These are phyloP conservation scores for Hylomyscus alleni DNA, from an alignment of 2,797 vertebrate genomes.

Conservation along the genomic window DNA sequence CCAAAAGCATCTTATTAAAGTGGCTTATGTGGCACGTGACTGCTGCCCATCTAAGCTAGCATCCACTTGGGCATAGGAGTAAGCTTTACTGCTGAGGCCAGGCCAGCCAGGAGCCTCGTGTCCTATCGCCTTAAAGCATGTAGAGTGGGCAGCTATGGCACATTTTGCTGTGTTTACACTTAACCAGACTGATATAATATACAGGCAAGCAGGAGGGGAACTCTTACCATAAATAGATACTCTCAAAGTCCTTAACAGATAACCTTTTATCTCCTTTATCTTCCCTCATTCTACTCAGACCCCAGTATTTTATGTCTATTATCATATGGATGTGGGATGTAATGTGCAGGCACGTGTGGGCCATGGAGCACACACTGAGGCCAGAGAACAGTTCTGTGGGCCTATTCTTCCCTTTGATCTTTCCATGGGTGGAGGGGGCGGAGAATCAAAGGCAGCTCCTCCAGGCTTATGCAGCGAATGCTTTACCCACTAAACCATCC, in stretches of 20 bases:
- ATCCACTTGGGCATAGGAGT: background rate
- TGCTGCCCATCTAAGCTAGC: background rate
- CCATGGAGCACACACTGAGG: background rate
- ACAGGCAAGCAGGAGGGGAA: slow-evolving; percentile 5
- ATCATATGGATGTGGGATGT: background rate
- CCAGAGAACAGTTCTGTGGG: background rate
- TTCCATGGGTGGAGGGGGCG: background rate
- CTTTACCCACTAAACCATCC: background rate
- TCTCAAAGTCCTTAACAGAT: slow-evolving; percentile 45
- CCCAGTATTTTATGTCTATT: background rate
- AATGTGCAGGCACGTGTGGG: background rate
- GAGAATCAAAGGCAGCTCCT: background rate
- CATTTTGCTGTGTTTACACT: background rate
- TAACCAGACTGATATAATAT: slow-evolving; percentile 19
- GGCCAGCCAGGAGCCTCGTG: background rate
- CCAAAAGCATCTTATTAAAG: slow-evolving; percentile 48
- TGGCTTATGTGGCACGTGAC: background rate
- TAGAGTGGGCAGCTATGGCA: background rate
- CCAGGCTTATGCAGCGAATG: too few species aligned
- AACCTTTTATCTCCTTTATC: background rate
- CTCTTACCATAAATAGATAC: slow-evolving; percentile 10
- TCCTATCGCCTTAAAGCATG: background rate
- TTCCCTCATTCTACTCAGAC: background rate
- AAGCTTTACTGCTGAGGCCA: background rate
- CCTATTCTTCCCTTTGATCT: too few species aligned